Base-by-base conservation (phyloP, 2,113 vertebrate genomes). In the Lophochroa leadbeateri region DNA sequence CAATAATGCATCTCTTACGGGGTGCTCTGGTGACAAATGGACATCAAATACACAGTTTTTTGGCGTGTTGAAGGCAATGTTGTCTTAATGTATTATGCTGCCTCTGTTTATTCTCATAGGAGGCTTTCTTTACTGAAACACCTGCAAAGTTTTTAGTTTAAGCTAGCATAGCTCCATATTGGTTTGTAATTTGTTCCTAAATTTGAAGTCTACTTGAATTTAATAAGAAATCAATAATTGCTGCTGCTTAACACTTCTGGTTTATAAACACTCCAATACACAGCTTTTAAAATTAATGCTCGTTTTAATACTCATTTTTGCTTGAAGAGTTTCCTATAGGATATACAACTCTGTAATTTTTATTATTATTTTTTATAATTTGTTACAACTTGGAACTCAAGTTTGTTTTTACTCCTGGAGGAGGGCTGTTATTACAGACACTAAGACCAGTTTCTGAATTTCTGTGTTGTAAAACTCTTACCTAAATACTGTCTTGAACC, bases 1-100 rank as follows among this genome's bases (percentile, higher is more conserved):
- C 97, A 98, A 97, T 97, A 98, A 97, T 61, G 95, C 97, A 97
- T 97, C 97, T 97, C 93, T 57, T 96, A 77, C 7, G 47, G 89
- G 96, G 94, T 97, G 97, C 97, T 97, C 93, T 97, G 90, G 88
- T 91, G 96, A 97, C 83, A 96, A 94, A 82, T 80, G 88, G 96
- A 95, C 91, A 85, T 95, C 69, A 50, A 96, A 87, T 17, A 69
- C 44, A 64, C 28, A 18, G 82, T 95, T 81, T 95, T 91, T 96
- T 95, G 96, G 95, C 79, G 60, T 95, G 92, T 90, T 97, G 90
- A 97, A 96, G 95, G 96, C 94, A 96, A 95, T 97, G 92, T 97
- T 98, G 95, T 93, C 65, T 96, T 90, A 89, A 75, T 96, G 90
- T 96, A 49, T 95, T 96, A 37, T 94, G 84, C 94, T 97, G 91